A percentile compares a stretch with the other conserved stretches of the same genome.
phyloP scores from a whole-genome alignment of 1,140 invertebrate genomes.

The Macrobrachium nipponense region DNA sequence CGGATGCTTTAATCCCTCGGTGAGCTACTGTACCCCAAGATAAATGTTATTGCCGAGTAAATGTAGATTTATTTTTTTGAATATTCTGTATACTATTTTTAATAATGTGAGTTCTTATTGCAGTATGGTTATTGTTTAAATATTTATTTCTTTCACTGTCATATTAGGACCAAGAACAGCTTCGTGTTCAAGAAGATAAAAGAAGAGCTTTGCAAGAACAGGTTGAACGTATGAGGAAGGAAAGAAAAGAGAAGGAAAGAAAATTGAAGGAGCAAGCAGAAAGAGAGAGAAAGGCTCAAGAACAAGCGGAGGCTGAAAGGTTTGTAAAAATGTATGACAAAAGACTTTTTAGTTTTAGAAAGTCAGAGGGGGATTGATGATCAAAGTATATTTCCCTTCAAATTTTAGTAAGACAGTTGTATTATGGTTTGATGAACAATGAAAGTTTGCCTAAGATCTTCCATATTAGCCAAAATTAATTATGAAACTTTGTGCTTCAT shows the following conservation, averaged over 20 bases:
- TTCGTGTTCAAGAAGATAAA: conserved; percentile 37
- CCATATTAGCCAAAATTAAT: no score
- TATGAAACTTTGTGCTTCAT: no score
- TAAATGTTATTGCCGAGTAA: no score
- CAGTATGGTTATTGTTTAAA: neutral
- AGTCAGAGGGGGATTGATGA: neutral
- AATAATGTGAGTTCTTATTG: no score
- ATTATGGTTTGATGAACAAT: no score
- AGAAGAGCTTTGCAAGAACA: conserved; percentile 64
- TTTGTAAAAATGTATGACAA: neutral
- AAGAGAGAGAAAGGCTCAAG: conserved; percentile 73
- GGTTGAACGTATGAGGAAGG: conserved; percentile 70
- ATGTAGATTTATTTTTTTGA: no score
- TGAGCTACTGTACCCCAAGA: no score
- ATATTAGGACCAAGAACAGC: conserved; percentile 35
- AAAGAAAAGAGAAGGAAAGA: conserved; percentile 72
- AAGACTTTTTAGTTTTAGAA: neutral
- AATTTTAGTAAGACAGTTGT: no score
- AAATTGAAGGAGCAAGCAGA: conserved; percentile 73
- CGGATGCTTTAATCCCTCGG: no score
- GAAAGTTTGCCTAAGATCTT: no score
- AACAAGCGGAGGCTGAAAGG: conserved; percentile 68
- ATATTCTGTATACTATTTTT: no score
- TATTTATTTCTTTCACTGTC: neutral
- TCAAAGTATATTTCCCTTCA: no score